Evolutionary conservation across 2,113 vertebrate genomes (phyloP), one percentile per base, ranked within the genome.

Genomic region (Prunella himalayana): DNA sequence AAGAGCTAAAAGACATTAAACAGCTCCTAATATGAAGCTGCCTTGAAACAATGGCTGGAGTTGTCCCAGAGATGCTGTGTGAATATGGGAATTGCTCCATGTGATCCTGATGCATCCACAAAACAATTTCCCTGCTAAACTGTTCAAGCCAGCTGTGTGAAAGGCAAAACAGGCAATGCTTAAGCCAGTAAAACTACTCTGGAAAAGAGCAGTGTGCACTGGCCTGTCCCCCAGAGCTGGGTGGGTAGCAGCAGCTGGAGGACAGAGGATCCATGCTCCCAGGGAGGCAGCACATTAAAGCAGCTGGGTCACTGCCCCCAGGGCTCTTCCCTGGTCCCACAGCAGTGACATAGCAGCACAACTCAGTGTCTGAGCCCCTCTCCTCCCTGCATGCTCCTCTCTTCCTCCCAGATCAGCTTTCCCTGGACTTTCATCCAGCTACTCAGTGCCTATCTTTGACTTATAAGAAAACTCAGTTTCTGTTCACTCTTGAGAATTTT

Each of bases 11-110:
- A 28, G 28, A 66, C 69, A 81, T 88, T 75, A 93, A 92, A 80
- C 21, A 27, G 71, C 59, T 94, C 82, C 79, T 86, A 91, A 88
- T 71, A 88, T 30, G 47, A 91, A 90, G 51, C 30, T 88, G 79
- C 56, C 47, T 88, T 68, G 79, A 88, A 95, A 95, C 94, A 95
- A 94, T 96, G 82, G 51, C 75, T 97, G 92, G 90, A 93, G 63
- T 21, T 42, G 54, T 93, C 78, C 94, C 95, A 97, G 71, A 51
- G 59, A 90, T 68, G 59, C 56, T 88, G 28, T 70, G 41, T 53
- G 90, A 90, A 47, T 91, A 70, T 50, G 51, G 87, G 75, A 91
- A 93, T 44, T 21, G 17, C 75, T 96, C 88, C 78, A 82, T 70
- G 54, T 59, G 71, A 76, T 80, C 61, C 78, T 76, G 39, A 85